Evolutionary conservation across 2,888 invertebrate species (phyloP).

Genomic region (Archaeoteleia sp.): DNA sequence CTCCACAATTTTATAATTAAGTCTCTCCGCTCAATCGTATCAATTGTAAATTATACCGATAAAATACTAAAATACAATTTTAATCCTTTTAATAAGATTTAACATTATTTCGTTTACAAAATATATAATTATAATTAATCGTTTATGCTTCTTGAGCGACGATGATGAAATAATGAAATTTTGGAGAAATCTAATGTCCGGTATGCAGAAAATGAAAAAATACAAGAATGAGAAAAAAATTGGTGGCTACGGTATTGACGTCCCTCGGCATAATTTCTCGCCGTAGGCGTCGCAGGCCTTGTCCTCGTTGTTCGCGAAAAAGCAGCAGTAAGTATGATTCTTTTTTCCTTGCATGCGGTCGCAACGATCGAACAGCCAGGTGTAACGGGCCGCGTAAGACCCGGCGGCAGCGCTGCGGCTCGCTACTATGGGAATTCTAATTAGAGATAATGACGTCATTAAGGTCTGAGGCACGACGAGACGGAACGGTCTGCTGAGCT

Average conservation of each 20-base stretch:
- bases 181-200: not conserved
- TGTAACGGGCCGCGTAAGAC: constrained; percentile 49
- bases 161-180: too few relatives aligned
- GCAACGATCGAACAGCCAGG: constrained; percentile 43
- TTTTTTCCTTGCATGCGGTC: constrained; percentile 15
- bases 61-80: too few relatives aligned
- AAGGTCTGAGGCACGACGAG: constrained; percentile 69
- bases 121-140: too few relatives aligned
- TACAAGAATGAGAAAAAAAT: not conserved
- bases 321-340: not conserved
- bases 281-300: not conserved
- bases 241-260: not conserved
- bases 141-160: too few relatives aligned
- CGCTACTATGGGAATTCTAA: constrained; percentile 65
- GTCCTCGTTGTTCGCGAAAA: constrained; percentile 22
- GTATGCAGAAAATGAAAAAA: not conserved
- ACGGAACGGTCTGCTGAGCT: constrained; percentile 68
- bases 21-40: not conserved
- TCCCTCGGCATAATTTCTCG: constrained; percentile 8
- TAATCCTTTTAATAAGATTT: too few relatives aligned
- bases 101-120: too few relatives aligned
- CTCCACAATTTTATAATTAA: not conserved
- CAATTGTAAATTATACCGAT: too few relatives aligned
- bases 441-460: constrained; percentile 72
- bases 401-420: constrained; percentile 35